Evolutionary conservation across 2,113 vertebrate species (phyloP), one percentile per base, ranked within the genome.

Genomic region (Cottus gobio): DNA sequence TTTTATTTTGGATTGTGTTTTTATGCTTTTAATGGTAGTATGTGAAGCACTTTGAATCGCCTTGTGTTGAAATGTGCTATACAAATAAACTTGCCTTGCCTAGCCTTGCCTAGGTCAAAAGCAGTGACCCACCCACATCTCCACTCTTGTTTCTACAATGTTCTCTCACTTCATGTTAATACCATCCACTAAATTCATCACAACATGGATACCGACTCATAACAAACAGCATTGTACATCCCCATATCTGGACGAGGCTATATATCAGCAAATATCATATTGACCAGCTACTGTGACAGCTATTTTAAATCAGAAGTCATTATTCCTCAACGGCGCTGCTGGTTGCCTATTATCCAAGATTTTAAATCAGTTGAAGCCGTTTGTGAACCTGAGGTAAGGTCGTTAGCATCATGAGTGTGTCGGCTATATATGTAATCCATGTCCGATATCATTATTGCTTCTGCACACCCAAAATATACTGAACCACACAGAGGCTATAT

Each of bases 341-440:
- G 1, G 30, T 50, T 63, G 20, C 36, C 1, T 12, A 2, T 65
- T 15, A 52, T 34, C 20, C 62, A 13, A 20, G 22, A 54, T 5
- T 57, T 60, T 15, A 36, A 37, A 81, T 52, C 36, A 39, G 28
- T 66, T 71, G 37, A 26, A 72, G 8, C n/a, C 37, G 22, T 37
- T 9, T 37, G n/a, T 60, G 37, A 13, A 73, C 12, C 9, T 18
- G 28, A 13, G 57, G 28, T 13, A 44, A 42, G 11, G 3, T 30
- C 18, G 16, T 58, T 20, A 44, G 10, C 24, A 15, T n/a, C 31
- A 20, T 2, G 5, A n/a, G 13, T 20, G 20, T 60, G 3, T 60
- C 16, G 3, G 37, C 24, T 12, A 61, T 12, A 48, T 46, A 28
- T 42, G 26, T 31, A 60, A 60, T 24, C 37, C 16, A 28, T 30